Percentiles rank a stretch among this genome's conserved stretches.
Conservation (phyloP, 2,113 vertebrate species). For the Dolichotis patagonum region DNA sequence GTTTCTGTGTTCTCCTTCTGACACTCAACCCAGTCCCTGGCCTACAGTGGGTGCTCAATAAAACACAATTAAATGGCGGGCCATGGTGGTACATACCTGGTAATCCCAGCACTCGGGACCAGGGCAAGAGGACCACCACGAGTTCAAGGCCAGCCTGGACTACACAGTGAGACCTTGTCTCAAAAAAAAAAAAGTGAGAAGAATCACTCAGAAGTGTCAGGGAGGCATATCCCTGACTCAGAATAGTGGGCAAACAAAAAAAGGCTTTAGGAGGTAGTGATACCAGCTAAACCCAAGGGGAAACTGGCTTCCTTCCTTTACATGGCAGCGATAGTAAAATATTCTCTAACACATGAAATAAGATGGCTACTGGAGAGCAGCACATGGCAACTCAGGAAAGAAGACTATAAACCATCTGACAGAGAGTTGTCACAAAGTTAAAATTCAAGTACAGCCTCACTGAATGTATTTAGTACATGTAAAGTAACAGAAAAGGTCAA, state of each 20-base stretch:
- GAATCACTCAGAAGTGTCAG: background rate
- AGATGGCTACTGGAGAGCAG: background rate
- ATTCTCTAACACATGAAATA: background rate
- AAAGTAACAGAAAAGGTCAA: background rate
- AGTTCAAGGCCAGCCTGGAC: background rate
- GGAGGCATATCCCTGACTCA: background rate
- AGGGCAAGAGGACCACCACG: background rate
- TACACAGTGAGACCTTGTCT: background rate
- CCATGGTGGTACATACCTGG: background rate
- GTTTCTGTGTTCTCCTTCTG: background rate
- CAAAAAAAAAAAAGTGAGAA: background rate
- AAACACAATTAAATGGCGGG: background rate
- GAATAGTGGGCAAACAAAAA: background rate
- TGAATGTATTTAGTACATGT: background rate
- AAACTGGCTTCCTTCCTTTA: constrained; percentile 2
- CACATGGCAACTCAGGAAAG: background rate
- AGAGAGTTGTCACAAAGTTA: background rate
- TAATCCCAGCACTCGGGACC: background rate
- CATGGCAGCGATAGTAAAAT: background rate
- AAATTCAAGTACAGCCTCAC: background rate
- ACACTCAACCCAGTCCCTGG: background rate
- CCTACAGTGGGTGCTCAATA: background rate
- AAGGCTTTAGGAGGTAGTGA: background rate
- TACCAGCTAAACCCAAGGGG: background rate
- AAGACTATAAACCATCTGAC: background rate